Conservation (phyloP, 1,140 invertebrate genomes). For the Ceratitis capitata region DNA sequence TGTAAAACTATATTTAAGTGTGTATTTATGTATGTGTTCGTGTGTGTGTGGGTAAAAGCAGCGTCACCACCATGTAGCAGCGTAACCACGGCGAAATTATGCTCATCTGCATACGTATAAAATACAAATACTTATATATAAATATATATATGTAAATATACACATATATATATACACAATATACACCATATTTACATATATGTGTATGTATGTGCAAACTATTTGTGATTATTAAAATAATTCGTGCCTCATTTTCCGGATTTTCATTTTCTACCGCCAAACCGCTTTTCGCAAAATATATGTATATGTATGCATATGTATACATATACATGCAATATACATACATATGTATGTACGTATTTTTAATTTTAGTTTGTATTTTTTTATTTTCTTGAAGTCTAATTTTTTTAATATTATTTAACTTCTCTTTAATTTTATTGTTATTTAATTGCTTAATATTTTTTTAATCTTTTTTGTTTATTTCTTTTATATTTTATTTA, state of each 20-base stretch:
- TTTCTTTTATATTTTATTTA: too few relatives aligned
- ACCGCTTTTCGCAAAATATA: neutral
- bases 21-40: neutral
- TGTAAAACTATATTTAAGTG: neutral
- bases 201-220: neutral
- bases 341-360: too few relatives aligned
- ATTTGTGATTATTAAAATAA: neutral
- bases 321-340: too few relatives aligned
- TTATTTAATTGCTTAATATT: too few relatives aligned
- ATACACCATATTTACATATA: too few relatives aligned
- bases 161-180: neutral
- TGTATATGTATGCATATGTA: neutral
- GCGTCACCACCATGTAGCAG: neutral
- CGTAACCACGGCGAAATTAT: neutral
- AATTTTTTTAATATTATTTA: too few relatives aligned
- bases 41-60: neutral
- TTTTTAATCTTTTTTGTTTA: too few relatives aligned
- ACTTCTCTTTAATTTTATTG: too few relatives aligned
- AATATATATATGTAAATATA: too few relatives aligned
- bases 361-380: too few relatives aligned
- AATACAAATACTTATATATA: too few relatives aligned
- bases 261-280: neutral
- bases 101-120: neutral
- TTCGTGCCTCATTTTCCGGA: constrained; percentile 31
- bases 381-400: too few relatives aligned